phyloP scores from a whole-genome alignment of 2,113 vertebrate species.

The Thomomys bottae region DNA sequence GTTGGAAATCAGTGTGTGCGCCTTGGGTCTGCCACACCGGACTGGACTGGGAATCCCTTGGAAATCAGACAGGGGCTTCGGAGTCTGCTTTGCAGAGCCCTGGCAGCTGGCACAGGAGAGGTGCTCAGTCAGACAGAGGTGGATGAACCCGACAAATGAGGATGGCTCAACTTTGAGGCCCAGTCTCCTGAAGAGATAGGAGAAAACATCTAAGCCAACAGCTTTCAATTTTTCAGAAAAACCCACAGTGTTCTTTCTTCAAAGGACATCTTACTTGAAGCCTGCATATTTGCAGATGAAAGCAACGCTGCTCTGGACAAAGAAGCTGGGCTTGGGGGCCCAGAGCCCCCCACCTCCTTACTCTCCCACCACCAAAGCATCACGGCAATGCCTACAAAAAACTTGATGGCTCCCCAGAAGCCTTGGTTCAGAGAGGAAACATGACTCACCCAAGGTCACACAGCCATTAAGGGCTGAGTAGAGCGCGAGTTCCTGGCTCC shows the following conservation, averaged over 20 bases:
- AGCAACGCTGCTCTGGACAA: background rate
- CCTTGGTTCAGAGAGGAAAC: background rate
- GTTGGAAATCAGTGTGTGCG: background rate
- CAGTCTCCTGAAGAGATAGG: background rate
- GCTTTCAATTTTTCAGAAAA: constrained; percentile 38
- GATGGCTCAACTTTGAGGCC: constrained; percentile 44
- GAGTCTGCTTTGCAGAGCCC: background rate
- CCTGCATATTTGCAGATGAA: background rate
- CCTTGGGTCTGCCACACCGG: background rate
- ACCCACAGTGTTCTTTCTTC: constrained; percentile 54
- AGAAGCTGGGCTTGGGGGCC: background rate
- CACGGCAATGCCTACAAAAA: background rate
- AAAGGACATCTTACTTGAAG: constrained; percentile 47
- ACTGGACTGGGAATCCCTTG: background rate
- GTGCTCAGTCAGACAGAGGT: background rate
- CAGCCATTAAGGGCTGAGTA: background rate
- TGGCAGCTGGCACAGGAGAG: background rate
- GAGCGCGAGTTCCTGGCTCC: background rate
- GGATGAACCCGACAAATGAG: background rate
- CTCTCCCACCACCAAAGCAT: background rate
- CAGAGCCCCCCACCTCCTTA: background rate
- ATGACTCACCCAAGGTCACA: background rate
- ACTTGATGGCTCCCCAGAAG: background rate
- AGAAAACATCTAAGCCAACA: constrained; percentile 59
- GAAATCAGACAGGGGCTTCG: background rate